Percentiles rank a stretch among this genome's conserved stretches.
Conservation (phyloP, 2,113 vertebrate genomes). For the Sminthopsis crassicaudata region DNA sequence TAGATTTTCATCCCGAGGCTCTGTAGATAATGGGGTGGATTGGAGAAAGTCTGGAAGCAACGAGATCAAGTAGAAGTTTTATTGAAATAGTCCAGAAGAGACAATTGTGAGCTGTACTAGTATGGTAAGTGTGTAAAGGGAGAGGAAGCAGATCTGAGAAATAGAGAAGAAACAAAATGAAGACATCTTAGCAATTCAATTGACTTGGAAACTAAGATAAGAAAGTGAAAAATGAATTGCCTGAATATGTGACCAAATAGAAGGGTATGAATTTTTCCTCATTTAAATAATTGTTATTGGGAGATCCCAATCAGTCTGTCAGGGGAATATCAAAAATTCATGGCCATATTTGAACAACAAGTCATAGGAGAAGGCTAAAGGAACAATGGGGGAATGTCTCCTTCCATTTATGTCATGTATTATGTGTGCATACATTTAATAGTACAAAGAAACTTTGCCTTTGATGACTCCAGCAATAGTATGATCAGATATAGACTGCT, state of each 20-base stretch:
- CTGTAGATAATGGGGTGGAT: background rate
- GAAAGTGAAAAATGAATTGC: background rate
- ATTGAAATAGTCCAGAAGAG: background rate
- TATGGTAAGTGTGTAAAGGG: background rate
- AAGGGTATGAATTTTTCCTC: background rate
- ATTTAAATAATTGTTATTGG: background rate
- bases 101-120: background rate
- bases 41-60: background rate
- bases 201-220: background rate
- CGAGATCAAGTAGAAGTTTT: background rate
- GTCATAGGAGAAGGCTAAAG: background rate
- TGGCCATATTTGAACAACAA: background rate
- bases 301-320: background rate
- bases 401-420: background rate
- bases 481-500: background rate
- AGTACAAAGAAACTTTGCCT: background rate
- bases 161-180: background rate
- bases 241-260: background rate
- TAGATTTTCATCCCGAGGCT: conserved; percentile 26
- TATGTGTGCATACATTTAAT: background rate
- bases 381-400: background rate
- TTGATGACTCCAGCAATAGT: background rate
- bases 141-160: background rate
- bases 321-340: background rate
- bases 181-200: background rate